Evolutionary conservation across 2,113 vertebrate genomes (phyloP).

Genomic region (Thomomys bottae): DNA sequence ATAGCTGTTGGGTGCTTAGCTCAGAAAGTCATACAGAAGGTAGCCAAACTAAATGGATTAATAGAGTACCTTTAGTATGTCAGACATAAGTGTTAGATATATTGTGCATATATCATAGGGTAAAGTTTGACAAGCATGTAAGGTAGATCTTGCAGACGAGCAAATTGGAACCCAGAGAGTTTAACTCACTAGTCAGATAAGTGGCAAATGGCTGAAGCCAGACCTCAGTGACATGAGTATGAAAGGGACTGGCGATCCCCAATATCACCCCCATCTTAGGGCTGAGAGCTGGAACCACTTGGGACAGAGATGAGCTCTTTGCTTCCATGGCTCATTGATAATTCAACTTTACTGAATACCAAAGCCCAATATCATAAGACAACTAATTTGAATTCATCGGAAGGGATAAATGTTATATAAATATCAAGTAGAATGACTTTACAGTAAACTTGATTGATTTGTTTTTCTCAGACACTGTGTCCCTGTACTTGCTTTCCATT

Average conservation of each 20-base stretch:
- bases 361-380: not conserved
- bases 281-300: not conserved
- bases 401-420: not conserved
- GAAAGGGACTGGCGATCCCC: not conserved
- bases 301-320: not conserved
- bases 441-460: constrained; percentile 3
- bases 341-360: not conserved
- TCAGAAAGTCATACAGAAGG: not conserved
- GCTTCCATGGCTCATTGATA: not conserved
- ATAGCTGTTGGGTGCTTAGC: too few species aligned
- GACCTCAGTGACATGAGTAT: rapidly evolving
- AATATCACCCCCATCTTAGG: rapidly evolving
- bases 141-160: not conserved
- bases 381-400: not conserved
- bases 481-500: constrained; percentile 26
- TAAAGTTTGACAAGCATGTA: not conserved
- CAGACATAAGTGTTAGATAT: not conserved
- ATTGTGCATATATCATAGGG: not conserved
- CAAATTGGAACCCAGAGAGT: rapidly evolving
- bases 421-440: not conserved
- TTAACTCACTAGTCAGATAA: rapidly evolving
- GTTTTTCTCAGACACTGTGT: not conserved
- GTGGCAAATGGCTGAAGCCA: too few species aligned
- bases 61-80: not conserved
- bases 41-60: not conserved